Evolutionary conservation across 2,888 invertebrate genomes (phyloP).

Genomic region (Euplagia quadripunctaria): DNA sequence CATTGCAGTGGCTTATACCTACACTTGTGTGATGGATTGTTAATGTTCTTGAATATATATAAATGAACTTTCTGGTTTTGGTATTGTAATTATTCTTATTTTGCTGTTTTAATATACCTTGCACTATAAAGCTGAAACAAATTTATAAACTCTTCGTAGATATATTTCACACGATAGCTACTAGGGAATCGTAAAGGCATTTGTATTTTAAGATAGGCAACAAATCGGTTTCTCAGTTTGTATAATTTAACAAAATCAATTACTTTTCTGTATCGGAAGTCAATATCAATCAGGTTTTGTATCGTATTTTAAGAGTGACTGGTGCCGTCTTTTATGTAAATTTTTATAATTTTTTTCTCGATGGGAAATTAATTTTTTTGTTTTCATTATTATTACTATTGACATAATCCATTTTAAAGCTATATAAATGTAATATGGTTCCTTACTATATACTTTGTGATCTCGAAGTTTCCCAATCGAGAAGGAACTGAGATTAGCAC

Average conservation of each 20-base stretch:
- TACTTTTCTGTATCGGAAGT: constrained; percentile 39
- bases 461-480: constrained; percentile 36
- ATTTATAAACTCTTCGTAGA: not conserved
- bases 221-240: constrained; percentile 32
- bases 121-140: not conserved
- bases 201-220: constrained; percentile 28
- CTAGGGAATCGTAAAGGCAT: constrained; percentile 1
- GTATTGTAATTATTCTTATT: not conserved
- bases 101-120: not conserved
- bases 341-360: constrained; percentile 42
- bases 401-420: too few species aligned
- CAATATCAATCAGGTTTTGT: constrained; percentile 6
- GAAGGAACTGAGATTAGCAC: constrained; percentile 47
- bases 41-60: constrained; percentile 33
- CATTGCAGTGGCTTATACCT: constrained; percentile 26
- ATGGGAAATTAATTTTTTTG: constrained; percentile 33
- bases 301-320: constrained; percentile 45
- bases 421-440: too few species aligned
- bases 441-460: not conserved
- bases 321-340: constrained; percentile 53
- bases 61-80: constrained; percentile 22
- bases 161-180: not conserved
- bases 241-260: constrained; percentile 40
- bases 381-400: not conserved
- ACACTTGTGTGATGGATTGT: constrained; percentile 26